Evolutionary conservation across 2,797 vertebrate species (phyloP).

Genomic region (Gymnothorax javanicus): DNA sequence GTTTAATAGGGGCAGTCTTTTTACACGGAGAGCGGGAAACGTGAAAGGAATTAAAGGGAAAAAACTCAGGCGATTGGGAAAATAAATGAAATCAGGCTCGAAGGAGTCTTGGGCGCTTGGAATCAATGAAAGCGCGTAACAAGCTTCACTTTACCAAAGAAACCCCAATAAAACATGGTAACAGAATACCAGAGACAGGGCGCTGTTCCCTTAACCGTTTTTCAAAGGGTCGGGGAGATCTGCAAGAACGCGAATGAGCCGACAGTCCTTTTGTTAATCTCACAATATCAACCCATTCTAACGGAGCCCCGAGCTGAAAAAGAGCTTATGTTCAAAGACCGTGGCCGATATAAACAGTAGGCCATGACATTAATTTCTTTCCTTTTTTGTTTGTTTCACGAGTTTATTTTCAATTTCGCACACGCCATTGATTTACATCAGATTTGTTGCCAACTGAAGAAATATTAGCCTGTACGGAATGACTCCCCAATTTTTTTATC

Average conservation of each 20-base stretch:
- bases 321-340: constrained; percentile 87
- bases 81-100: constrained; percentile 57
- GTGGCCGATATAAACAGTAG: constrained; percentile 72
- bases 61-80: constrained; percentile 48
- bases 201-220: constrained; percentile 73
- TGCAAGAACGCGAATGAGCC: constrained; percentile 68
- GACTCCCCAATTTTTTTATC: not conserved
- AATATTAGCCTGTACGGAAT: not conserved
- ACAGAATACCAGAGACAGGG: constrained; percentile 71
- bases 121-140: constrained; percentile 68
- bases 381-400: constrained; percentile 64
- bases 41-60: constrained; percentile 49
- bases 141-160: constrained; percentile 63
- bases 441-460: too few relatives aligned
- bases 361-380: constrained; percentile 63
- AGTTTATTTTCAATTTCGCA: constrained; percentile 63
- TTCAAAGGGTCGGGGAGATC: constrained; percentile 68
- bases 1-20: constrained; percentile 73
- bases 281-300: constrained; percentile 78
- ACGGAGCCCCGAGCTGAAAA: constrained; percentile 82
- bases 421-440: too few relatives aligned
- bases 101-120: constrained; percentile 51
- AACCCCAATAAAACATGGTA: constrained; percentile 72
- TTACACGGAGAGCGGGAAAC: constrained; percentile 59
- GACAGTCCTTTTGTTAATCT: constrained; percentile 77